Conservation (phyloP, 2,797 vertebrate genomes). For the Chelon auratus region DNA sequence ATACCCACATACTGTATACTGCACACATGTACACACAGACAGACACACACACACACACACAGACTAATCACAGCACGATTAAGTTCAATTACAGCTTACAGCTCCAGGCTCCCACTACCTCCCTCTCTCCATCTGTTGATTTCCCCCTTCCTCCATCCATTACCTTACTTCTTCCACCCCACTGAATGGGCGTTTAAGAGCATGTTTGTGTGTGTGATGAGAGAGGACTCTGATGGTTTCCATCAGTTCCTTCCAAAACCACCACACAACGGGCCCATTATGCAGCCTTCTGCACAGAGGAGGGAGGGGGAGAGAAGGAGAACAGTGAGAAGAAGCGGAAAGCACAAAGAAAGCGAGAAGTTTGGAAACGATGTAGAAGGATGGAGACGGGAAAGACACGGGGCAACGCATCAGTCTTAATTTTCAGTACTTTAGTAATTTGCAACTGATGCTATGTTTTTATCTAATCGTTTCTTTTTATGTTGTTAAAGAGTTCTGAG, state of each 20-base stretch:
- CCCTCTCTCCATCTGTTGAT: slow-evolving; percentile 53
- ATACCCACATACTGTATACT: slow-evolving; percentile 27
- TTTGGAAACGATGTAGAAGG: slow-evolving; percentile 33
- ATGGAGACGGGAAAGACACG: background rate
- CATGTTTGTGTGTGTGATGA: slow-evolving; percentile 59
- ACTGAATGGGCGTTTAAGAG: slow-evolving; percentile 56
- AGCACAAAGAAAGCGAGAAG: slow-evolving; percentile 20
- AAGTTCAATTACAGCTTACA: slow-evolving; percentile 76
- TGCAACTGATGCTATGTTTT: background rate
- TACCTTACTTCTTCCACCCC: slow-evolving; percentile 76
- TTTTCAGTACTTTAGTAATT: slow-evolving; percentile 15
- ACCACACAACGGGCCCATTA: slow-evolving; percentile 80
- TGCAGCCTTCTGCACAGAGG: slow-evolving; percentile 69
- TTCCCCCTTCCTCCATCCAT: slow-evolving; percentile 65
- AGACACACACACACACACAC: slow-evolving; percentile 23
- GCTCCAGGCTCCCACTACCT: slow-evolving; percentile 71
- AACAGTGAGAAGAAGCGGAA: slow-evolving; percentile 2
- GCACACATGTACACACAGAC: slow-evolving; percentile 23
- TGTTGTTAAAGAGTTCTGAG: background rate
- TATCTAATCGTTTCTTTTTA: background rate
- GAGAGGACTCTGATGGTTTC: slow-evolving; percentile 74
- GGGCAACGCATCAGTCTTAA: slow-evolving; percentile 3
- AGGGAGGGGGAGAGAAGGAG: slow-evolving; percentile 52
- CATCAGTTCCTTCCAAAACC: slow-evolving; percentile 79
- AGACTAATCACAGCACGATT: slow-evolving; percentile 74